Conservation (phyloP, 1,140 invertebrate genomes). For the Caenorhabditis tropicalis region DNA sequence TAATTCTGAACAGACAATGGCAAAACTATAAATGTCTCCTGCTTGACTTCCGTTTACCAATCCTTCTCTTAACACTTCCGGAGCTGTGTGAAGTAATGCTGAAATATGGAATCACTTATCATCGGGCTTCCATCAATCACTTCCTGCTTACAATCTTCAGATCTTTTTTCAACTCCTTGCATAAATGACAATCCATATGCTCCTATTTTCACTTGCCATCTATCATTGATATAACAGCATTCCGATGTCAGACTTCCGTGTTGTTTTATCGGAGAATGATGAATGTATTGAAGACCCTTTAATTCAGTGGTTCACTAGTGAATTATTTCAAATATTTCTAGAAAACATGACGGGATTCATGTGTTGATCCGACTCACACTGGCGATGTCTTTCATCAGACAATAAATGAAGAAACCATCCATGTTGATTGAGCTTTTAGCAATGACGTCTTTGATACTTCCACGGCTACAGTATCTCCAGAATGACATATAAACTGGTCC, state of each 20-base stretch:
- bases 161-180: constrained; percentile 31
- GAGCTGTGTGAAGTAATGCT: constrained; percentile 90
- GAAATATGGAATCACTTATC: constrained; percentile 18
- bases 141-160: constrained; percentile 34
- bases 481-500: constrained; percentile 61
- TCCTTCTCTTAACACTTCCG: constrained; percentile 83
- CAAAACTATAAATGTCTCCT: constrained; percentile 69
- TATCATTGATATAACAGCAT: constrained; percentile 58
- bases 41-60: constrained; percentile 59
- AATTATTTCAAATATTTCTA: background rate
- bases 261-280: constrained; percentile 52
- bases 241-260: constrained; percentile 57
- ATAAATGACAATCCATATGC: constrained; percentile 55
- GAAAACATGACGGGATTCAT: background rate
- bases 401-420: constrained; percentile 59
- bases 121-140: background rate
- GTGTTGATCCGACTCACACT: background rate
- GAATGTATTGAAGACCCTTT: constrained; percentile 56
- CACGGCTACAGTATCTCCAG: constrained; percentile 56
- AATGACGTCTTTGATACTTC: constrained; percentile 56
- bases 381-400: constrained; percentile 56
- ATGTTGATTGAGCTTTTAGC: constrained; percentile 53
- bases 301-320: background rate
- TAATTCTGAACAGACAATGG: constrained; percentile 70
- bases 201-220: constrained; percentile 59